A percentile compares a stretch with the other conserved stretches of the same genome.
phyloP scores from a whole-genome alignment of 37 sponge, comb jelly and placozoan species.

The Ephydatia muelleri region DNA sequence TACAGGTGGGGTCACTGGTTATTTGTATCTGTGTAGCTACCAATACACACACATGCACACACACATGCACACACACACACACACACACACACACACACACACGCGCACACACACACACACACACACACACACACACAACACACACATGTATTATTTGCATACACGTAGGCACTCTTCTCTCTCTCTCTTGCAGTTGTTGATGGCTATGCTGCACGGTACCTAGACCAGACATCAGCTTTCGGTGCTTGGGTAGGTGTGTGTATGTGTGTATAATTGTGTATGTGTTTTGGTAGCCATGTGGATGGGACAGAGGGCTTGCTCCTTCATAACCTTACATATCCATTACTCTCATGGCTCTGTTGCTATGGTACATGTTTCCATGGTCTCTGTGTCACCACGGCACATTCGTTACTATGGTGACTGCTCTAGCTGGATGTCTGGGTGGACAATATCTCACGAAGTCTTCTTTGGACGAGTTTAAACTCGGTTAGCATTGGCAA shows the following conservation, averaged over 20 bases:
- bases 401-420: no score
- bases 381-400: no score
- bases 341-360: no score
- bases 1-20: neutral
- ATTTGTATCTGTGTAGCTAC: neutral
- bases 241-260: slow-evolving; percentile 9
- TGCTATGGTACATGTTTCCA: no score
- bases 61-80: slow-evolving; percentile 9
- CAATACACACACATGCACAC: neutral
- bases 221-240: neutral
- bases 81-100: slow-evolving; percentile 3
- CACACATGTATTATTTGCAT: neutral
- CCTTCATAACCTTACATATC: neutral
- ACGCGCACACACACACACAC: slow-evolving; percentile 5
- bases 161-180: neutral
- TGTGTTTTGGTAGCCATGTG: no score
- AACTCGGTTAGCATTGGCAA: slow-evolving; percentile 19
- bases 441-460: slow-evolving; percentile 68
- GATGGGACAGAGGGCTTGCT: no score
- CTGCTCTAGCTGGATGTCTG: slow-evolving; percentile 74
- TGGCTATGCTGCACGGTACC: neutral
- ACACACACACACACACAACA: slow-evolving; percentile 2
- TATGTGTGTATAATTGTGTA: slow-evolving; percentile 17
- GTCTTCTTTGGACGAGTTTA: slow-evolving; percentile 60
- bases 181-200: neutral